Conservation (phyloP, 2,888 invertebrate genomes). For the Antheraea yamamai region DNA sequence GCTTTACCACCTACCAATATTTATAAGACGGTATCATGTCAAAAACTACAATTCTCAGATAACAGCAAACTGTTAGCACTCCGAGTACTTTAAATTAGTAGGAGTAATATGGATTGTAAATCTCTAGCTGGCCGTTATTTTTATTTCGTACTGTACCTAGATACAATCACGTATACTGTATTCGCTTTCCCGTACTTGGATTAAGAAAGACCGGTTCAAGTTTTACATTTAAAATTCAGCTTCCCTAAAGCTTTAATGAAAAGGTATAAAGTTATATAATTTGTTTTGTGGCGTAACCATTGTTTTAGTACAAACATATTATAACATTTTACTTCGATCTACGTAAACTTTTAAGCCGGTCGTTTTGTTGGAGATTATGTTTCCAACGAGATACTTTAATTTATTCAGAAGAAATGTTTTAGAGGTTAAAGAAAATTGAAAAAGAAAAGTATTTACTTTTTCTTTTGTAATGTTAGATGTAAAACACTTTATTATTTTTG, state of each 20-base stretch:
- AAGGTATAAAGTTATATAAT: background rate
- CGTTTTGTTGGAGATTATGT: background rate
- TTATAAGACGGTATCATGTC: too few species aligned
- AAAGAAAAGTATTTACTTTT: too few species aligned
- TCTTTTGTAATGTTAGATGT: background rate
- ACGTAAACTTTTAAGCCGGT: slow-evolving; percentile 5
- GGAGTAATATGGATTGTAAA: too few species aligned
- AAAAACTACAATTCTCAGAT: background rate
- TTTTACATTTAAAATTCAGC: background rate
- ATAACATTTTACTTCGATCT: background rate
- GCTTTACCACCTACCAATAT: too few species aligned
- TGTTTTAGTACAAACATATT: slow-evolving; percentile 1
- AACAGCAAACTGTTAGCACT: background rate
- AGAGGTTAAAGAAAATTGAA: background rate
- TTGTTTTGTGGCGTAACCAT: slow-evolving; percentile 1
- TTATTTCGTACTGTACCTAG: background rate
- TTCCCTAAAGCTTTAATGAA: background rate
- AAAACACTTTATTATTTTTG: background rate
- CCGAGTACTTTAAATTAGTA: too few species aligned
- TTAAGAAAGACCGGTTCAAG: background rate
- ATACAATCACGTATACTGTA: background rate
- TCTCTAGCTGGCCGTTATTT: too few species aligned
- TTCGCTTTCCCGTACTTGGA: background rate
- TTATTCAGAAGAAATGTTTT: background rate
- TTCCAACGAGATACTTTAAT: background rate